Conservation (phyloP, 2,888 invertebrate species). For the Eilema caniola region DNA sequence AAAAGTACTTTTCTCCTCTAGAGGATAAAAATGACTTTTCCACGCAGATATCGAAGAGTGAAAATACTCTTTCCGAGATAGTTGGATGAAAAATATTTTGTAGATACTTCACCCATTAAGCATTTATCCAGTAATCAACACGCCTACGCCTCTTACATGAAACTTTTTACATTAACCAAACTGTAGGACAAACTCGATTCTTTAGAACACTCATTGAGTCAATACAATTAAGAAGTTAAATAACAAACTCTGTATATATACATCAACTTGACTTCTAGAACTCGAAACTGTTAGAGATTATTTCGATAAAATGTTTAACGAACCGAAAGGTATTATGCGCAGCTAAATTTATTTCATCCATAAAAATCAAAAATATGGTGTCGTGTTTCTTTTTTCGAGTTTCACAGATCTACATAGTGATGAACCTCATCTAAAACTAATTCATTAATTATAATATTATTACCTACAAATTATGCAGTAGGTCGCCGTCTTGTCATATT, state of each 20-base stretch:
- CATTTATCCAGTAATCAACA: conserved; percentile 29
- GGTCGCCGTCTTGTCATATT: no score
- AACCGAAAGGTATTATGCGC: background rate
- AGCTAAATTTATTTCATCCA: no score
- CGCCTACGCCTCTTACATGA: conserved; percentile 15
- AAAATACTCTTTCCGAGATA: no score
- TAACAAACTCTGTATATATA: conserved; percentile 29
- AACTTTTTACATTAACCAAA: conserved; percentile 41
- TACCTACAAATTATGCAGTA: no score
- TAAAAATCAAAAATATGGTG: no score
- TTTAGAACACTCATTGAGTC: conserved; percentile 34
- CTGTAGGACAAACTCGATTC: conserved; percentile 33
- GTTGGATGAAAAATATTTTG: background rate
- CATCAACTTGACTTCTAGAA: conserved; percentile 3
- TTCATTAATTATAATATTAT: no score
- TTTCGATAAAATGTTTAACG: background rate
- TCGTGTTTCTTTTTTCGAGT: no score
- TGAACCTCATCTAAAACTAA: no score
- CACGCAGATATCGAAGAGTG: no score
- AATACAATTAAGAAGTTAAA: conserved; percentile 48
- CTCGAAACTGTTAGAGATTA: background rate
- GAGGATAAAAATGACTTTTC: no score
- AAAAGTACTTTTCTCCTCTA: no score
- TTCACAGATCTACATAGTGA: no score
- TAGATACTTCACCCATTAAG: conserved; percentile 29